Base-by-base conservation (phyloP, 2,888 invertebrate genomes). In the Tanypteryx hageni region DNA sequence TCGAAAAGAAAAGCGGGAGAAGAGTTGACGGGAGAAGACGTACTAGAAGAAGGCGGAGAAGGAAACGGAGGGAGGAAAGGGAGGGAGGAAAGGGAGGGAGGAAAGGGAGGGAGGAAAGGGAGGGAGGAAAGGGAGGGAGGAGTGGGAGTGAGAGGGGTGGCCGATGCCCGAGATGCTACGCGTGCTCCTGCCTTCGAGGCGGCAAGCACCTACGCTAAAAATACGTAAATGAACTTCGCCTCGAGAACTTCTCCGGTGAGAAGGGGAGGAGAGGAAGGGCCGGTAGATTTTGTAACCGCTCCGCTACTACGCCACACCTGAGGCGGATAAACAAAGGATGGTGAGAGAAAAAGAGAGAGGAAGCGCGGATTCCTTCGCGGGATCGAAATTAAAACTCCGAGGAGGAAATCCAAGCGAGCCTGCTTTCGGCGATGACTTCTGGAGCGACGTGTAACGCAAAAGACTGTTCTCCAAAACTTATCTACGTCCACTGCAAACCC, bases 211-310 rank as follows among this genome's bases (percentile, higher is more conserved):
- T 22, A 27, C 76, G 22, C 76, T 76, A 9, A 27, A 76, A 27
- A 27, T 76, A 76, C 13, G 27, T 27, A 27, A 76, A 22, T 76
- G 76, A 76, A 76, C 27, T 76, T 76, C 18, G 9, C 27, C 27
- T 76, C 18, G 9, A n/a, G 3, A n/a, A 18, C 68, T 27, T 22
- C 76, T 76, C 27, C n/a, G 18, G 16, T n/a, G 68, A 68, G 68
- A n/a, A 14, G 14, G 14, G 22, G n/a, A n/a, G 22, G 18, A 59
- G 18, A 18, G 59, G 59, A 31, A 89, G 44, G 16, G 9, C 16
- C 14, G 18, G 18, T n/a, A 18, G 18, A 89, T 89, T 89, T 89
- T 56, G 89, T 89, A 89, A 64, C 44, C 64, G 31, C 61, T 61
- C 64, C 61, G 44, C n/a, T 10, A 89, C 56, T 61, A 44, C 89